Base-by-base conservation (phyloP, 2,797 vertebrate species). In the Lates japonicus region DNA sequence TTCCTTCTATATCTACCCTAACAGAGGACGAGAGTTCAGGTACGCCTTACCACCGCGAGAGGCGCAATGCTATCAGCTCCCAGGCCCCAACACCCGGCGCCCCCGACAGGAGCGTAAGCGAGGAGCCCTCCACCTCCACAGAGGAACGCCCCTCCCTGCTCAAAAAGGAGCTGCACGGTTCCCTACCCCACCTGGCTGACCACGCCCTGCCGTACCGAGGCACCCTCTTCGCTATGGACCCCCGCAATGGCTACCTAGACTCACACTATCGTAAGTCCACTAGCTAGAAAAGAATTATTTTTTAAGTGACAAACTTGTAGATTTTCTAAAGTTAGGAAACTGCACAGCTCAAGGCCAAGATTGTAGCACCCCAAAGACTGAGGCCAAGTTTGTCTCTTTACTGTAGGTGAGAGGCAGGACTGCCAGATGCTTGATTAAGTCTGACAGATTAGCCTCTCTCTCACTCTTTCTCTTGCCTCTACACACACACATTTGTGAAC, bases 151-250 rank as follows among this genome's bases (percentile, higher is more conserved):
- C 97, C 87, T 96, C 97, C 37, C 84, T 98, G 94, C 97, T 99
- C 91, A 99, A 99, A 95, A 99, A 99, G 93, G 98, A 99, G 95
- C 96, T 97, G 83, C 97, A 97, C 85, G 94, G 96, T 83, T 97
- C 98, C 88, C 93, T 99, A 72, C 96, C 97, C 3, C 98, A 98
- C 87, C 95, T 99, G 91, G 88, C 95, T 0, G 98, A 99, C 74
- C 97, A 97, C 89, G 96, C 96, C 0, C 93, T 99, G 77, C 98
- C 98, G 0, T 99, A 99, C 84, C 94, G 98, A 0, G 97, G 97
- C 78, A 97, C 98, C 0, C 94, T 99, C 80, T 99, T 99, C 60
- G 90, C 98, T 37, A 99, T 99, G 98, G 98, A 99, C 89, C 97
- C 97, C 74, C 95, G 97, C 54, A 98, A 98, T 0, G 97, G 97